phyloP scores from a whole-genome alignment of 2,797 vertebrate genomes.

The Carduelis carduelis region DNA sequence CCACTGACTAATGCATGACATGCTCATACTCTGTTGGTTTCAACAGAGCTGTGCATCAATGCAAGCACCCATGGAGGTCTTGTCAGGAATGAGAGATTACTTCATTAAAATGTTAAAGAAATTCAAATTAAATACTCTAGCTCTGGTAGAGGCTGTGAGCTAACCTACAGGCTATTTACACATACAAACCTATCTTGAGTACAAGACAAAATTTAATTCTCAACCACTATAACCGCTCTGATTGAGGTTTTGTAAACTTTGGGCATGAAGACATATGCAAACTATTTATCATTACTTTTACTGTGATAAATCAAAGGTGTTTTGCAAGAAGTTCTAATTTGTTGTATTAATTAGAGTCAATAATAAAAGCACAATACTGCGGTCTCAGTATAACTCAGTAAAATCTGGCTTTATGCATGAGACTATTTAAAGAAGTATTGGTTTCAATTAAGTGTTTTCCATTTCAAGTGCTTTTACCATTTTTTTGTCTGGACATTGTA shows the following conservation, averaged over 20 bases:
- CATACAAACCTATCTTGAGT: neutral
- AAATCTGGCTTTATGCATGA: neutral
- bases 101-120: conserved; percentile 63
- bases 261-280: neutral
- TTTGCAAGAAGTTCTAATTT: conserved; percentile 1
- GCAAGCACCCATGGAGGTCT: neutral
- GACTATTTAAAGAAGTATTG: neutral
- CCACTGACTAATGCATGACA: neutral
- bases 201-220: conserved; percentile 19
- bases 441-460: neutral
- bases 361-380: neutral
- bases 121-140: conserved; percentile 38
- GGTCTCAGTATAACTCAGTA: neutral
- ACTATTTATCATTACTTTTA: neutral
- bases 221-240: conserved; percentile 8
- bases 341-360: conserved; percentile 7
- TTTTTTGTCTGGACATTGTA: neutral
- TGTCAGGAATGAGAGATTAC: conserved; percentile 52
- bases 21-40: neutral
- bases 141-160: conserved; percentile 10
- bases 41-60: neutral
- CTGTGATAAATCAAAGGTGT: neutral
- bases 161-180: conserved; percentile 57
- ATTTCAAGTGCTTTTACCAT: neutral
- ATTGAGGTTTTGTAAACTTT: conserved; percentile 14